Evolutionary conservation across 1,140 invertebrate species (phyloP).

Genomic region (Trachymyrmex cornetzi): DNA sequence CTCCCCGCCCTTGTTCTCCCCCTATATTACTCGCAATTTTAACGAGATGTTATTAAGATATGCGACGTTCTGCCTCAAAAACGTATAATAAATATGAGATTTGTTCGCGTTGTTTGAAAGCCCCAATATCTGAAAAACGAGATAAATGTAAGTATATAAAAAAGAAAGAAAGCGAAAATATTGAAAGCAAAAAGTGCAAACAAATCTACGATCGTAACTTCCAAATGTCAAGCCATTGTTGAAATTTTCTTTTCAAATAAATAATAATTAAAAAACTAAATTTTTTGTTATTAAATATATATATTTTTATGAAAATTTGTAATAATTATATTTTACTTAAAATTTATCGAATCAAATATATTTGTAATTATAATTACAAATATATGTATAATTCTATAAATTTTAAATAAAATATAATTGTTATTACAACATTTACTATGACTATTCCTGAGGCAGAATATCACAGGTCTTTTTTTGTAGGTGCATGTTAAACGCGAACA

Average conservation of each 20-base stretch:
- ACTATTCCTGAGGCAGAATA: background rate
- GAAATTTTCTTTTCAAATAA: background rate
- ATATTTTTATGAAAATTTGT: background rate
- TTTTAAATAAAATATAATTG: too few relatives aligned
- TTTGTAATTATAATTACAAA: background rate
- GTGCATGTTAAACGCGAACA: background rate
- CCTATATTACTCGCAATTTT: background rate
- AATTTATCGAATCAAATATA: background rate
- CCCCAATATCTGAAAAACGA: too few relatives aligned
- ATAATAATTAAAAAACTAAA: constrained; percentile 9
- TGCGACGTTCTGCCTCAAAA: background rate
- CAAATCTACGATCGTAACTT: background rate
- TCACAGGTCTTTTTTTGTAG: background rate
- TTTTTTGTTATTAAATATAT: background rate
- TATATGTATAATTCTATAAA: too few relatives aligned
- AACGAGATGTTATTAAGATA: background rate
- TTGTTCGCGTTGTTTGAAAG: too few relatives aligned
- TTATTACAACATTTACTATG: background rate
- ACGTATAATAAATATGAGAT: background rate
- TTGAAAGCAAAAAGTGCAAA: too few relatives aligned
- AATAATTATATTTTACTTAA: background rate
- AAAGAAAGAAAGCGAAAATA: too few relatives aligned
- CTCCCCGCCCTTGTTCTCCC: background rate
- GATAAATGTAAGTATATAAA: too few relatives aligned
- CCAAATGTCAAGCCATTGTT: background rate